Evolutionary conservation across 2,797 vertebrate species (phyloP), one percentile per base, ranked within the genome.

Genomic region (Nasua narica): DNA sequence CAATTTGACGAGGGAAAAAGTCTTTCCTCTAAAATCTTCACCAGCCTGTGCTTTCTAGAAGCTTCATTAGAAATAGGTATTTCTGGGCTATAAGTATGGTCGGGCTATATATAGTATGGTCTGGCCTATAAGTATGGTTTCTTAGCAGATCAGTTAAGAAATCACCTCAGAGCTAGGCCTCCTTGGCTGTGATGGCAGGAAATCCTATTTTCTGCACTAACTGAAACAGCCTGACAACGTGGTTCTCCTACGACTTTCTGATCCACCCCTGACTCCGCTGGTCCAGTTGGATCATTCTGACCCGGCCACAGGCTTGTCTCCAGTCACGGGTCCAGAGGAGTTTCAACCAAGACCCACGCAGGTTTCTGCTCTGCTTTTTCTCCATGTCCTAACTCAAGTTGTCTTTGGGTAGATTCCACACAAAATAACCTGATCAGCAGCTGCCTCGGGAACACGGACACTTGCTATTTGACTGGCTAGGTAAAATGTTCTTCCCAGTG

Each of bases 201-300:
- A 50, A 54, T 37, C 18, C 29, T 35, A 9, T 29, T 85, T 69
- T 72, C 52, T 2, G 4, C 62, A 16, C 27, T 25, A 18, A 74
- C n/a, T 27, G 1, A 29, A 46, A 12, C 19, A 58, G 79, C 48
- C 74, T 12, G 23, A 18, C 19, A 11, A 2, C 0, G 9, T 7
- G n/a, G 52, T 29, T 58, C 50, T 69, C 37, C 21, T 1, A 1
- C 3, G 0, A 7, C n/a, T 58, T 15, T 40, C 15, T 46, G 52
- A 32, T 48, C 50, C n/a, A 48, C 15, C 12, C 1, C 37, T 25
- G 29, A 8, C 32, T 48, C 21, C 32, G 1, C 0, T 29, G n/a
- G n/a, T 83, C 46, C 85, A 40, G 7, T 0, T 10, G 79, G 70
- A 58, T 81, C 40, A 35, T 19, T 60, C 43, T 11, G 35, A 81